Percentiles rank a stretch among this genome's conserved stretches.
Evolutionary conservation across 2,888 invertebrate species (phyloP).

Genomic region (Hirtodrosophila trivittata): DNA sequence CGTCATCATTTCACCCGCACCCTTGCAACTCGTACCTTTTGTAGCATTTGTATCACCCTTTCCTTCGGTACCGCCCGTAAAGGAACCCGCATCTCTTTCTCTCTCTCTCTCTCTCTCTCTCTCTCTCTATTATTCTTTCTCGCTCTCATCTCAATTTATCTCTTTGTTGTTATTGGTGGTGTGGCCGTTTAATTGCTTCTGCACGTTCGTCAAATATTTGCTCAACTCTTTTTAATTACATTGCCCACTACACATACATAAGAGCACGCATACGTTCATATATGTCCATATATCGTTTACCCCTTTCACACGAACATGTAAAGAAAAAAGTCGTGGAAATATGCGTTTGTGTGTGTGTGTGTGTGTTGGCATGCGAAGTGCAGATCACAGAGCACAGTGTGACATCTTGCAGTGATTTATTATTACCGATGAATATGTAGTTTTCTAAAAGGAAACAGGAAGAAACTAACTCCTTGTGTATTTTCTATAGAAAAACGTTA

Average conservation of each 20-base stretch:
- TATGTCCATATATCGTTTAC: conserved; percentile 29
- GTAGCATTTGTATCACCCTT: background rate
- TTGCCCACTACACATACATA: conserved; percentile 51
- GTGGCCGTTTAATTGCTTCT: conserved; percentile 66
- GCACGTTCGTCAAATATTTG: conserved; percentile 79
- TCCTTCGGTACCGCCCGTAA: conserved; percentile 2
- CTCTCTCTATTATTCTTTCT: conserved; percentile 10
- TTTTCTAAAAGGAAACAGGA: too few species aligned
- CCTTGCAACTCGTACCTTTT: too few species aligned
- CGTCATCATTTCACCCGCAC: conserved; percentile 58
- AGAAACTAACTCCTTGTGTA: too few species aligned
- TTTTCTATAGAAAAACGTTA: too few species aligned
- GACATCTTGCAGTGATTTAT: conserved; percentile 10
- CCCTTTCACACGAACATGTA: conserved; percentile 52
- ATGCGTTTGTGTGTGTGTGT: conserved; percentile 6
- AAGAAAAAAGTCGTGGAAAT: conserved; percentile 21
- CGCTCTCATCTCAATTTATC: conserved; percentile 10
- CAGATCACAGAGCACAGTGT: conserved; percentile 29
- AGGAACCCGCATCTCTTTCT: conserved; percentile 35
- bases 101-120: conserved; percentile 6
- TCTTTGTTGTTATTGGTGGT: conserved; percentile 45
- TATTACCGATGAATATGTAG: background rate
- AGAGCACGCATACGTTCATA: conserved; percentile 15
- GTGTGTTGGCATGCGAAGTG: conserved; percentile 18
- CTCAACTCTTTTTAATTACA: conserved; percentile 76